A percentile compares a stretch with the other conserved stretches of the same genome.
Conservation (phyloP, 2,888 invertebrate genomes). For the Scaptomyza polygonia region DNA sequence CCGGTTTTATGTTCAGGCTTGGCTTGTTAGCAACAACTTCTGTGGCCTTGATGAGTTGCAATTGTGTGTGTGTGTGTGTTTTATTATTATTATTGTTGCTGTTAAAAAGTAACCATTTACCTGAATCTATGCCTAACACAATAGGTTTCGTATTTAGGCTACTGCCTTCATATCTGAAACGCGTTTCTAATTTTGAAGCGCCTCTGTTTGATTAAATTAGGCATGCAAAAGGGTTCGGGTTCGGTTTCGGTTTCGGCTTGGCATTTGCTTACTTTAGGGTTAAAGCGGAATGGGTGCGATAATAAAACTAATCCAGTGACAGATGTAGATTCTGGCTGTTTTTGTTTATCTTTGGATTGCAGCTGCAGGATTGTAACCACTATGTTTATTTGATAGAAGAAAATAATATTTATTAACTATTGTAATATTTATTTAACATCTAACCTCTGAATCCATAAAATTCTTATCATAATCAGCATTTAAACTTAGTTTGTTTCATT, state of each 20-base stretch:
- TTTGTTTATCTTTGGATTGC: conserved; percentile 3
- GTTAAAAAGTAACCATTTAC: conserved; percentile 9
- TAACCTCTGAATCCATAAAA: no score
- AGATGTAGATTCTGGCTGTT: conserved; percentile 23
- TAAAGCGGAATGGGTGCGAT: conserved; percentile 27
- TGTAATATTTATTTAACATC: not conserved
- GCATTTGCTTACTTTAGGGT: conserved; percentile 15
- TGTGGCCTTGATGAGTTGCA: conserved; percentile 47
- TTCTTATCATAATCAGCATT: no score
- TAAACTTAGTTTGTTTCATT: no score
- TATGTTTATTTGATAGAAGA: not conserved
- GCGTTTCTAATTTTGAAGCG: conserved; percentile 47
- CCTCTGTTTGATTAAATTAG: conserved; percentile 59
- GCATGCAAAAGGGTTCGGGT: conserved; percentile 29
- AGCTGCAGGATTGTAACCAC: conserved; percentile 16
- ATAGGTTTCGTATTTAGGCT: conserved; percentile 3
- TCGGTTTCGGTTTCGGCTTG: conserved; percentile 15
- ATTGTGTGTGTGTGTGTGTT: conserved; percentile 24
- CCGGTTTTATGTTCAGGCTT: conserved; percentile 32
- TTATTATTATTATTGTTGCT: conserved; percentile 3
- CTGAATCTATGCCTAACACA: conserved; percentile 23
- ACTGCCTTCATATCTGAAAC: conserved; percentile 35
- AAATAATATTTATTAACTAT: not conserved
- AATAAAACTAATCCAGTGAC: conserved; percentile 41
- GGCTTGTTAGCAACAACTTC: conserved; percentile 51